These are phyloP conservation scores for Punctoribates punctum DNA, from an alignment of 2,888 invertebrate species.

Conservation along the genomic window DNA sequence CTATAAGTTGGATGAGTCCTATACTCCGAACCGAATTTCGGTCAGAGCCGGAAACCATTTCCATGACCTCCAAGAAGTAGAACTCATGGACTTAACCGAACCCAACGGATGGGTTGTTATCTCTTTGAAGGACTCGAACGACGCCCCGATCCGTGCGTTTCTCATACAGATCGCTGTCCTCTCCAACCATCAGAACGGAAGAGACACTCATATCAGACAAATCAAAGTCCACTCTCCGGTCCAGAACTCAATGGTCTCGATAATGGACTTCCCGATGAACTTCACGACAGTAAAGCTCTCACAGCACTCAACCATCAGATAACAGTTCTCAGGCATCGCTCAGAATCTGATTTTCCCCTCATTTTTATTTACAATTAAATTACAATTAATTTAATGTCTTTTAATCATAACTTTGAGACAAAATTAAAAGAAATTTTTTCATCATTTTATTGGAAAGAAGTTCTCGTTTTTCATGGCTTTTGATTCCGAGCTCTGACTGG, in stretches of 20 bases:
- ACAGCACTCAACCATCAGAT: constrained; percentile 41
- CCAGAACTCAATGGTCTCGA: constrained; percentile 52
- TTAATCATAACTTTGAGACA: not conserved
- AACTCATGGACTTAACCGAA: constrained; percentile 86
- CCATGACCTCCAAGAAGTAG: constrained; percentile 92
- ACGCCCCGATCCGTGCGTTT: constrained; percentile 84
- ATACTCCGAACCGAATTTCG: constrained; percentile 91
- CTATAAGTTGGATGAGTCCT: constrained; percentile 96
- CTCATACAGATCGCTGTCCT: constrained; percentile 95
- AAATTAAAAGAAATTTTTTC: not conserved
- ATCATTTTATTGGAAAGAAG: not conserved
- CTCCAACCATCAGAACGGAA: constrained; percentile 97
- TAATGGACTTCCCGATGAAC: constrained; percentile 52
- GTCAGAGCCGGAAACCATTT: constrained; percentile 91
- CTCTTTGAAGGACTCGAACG: constrained; percentile 78
- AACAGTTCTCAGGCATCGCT: too few relatives aligned
- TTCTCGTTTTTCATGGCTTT: not conserved
- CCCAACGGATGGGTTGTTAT: constrained; percentile 96
- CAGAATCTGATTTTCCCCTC: not conserved
- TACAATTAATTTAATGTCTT: not conserved
- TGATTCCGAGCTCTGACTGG: not conserved
- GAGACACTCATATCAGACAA: constrained; percentile 96
- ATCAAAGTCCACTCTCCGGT: constrained; percentile 90
- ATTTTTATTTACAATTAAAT: not conserved
- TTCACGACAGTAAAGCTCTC: constrained; percentile 41